Percentiles rank a stretch among this genome's conserved stretches.
phyloP scores from a whole-genome alignment of 2,113 vertebrate species.

The Suncus etruscus region DNA sequence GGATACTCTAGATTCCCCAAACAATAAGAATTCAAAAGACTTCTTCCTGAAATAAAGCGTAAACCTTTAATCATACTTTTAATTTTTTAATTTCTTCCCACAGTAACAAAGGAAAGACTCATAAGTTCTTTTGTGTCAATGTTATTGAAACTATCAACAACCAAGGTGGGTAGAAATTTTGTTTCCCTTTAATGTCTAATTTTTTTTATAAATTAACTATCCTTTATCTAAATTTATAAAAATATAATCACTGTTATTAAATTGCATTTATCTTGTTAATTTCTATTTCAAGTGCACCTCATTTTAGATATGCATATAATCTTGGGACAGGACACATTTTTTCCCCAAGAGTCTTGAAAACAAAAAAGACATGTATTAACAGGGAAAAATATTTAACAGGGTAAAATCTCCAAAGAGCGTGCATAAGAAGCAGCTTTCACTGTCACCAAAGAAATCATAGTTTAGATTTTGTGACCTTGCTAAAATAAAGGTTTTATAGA shows the following conservation, averaged over 20 bases:
- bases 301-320: no score
- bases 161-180: neutral
- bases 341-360: slow-evolving; percentile 14
- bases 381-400: slow-evolving; percentile 5
- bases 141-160: slow-evolving; percentile 22
- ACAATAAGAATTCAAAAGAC: slow-evolving; percentile 68
- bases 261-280: slow-evolving; percentile 13
- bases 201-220: slow-evolving; percentile 15
- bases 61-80: slow-evolving; percentile 77
- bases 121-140: neutral
- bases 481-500: no score
- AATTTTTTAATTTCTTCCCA: slow-evolving; percentile 73
- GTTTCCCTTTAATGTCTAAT: neutral
- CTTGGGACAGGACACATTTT: no score
- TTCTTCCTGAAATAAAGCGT: slow-evolving; percentile 75
- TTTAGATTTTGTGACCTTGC: neutral
- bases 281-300: slow-evolving; percentile 32
- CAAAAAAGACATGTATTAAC: neutral
- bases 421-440: neutral
- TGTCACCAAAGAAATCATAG: neutral
- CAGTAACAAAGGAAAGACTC: slow-evolving; percentile 47
- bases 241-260: slow-evolving; percentile 27
- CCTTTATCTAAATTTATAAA: slow-evolving; percentile 31
- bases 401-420: no score
- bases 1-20: slow-evolving; percentile 65